Evolutionary conservation across 1,140 invertebrate genomes (phyloP).

Genomic region (Hycleus phaleratus): DNA sequence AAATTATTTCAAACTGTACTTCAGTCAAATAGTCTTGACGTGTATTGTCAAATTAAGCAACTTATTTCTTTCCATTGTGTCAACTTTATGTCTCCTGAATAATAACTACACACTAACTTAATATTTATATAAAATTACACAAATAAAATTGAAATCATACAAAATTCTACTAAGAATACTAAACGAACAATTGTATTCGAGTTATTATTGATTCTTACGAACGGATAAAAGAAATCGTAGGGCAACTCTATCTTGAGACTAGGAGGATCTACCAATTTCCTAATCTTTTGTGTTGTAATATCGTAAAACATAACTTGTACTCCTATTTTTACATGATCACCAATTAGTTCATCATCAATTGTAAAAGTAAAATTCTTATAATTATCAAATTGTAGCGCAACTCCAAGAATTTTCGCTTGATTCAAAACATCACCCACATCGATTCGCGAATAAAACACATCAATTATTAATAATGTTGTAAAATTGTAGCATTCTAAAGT

Average conservation of each 20-base stretch:
- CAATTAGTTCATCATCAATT: slow-evolving; percentile 6
- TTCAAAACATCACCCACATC: slow-evolving; percentile 24
- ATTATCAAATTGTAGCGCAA: slow-evolving; percentile 21
- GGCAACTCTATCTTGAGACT: slow-evolving; percentile 34
- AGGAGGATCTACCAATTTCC: slow-evolving; percentile 30
- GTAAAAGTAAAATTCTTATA: slow-evolving; percentile 16
- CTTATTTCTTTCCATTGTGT: no score
- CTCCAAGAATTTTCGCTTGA: slow-evolving; percentile 34
- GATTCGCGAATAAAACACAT: slow-evolving; percentile 33
- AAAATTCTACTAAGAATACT: no score
- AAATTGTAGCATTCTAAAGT: slow-evolving; percentile 22
- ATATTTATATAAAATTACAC: no score
- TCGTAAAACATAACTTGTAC: slow-evolving; percentile 32
- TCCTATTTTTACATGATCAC: slow-evolving; percentile 8
- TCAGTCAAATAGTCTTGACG: no score
- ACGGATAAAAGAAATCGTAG: slow-evolving; percentile 41
- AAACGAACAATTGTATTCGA: not conserved
- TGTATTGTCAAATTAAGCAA: no score
- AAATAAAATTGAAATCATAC: no score
- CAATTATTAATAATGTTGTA: slow-evolving; percentile 26
- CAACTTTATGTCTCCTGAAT: no score
- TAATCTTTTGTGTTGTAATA: slow-evolving; percentile 28
- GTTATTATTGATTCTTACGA: slow-evolving; percentile 31
- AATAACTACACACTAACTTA: no score
- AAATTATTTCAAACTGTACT: no score